These are phyloP conservation scores for Orthosia gothica DNA, from an alignment of 2,888 invertebrate genomes.

Conservation along the genomic window DNA sequence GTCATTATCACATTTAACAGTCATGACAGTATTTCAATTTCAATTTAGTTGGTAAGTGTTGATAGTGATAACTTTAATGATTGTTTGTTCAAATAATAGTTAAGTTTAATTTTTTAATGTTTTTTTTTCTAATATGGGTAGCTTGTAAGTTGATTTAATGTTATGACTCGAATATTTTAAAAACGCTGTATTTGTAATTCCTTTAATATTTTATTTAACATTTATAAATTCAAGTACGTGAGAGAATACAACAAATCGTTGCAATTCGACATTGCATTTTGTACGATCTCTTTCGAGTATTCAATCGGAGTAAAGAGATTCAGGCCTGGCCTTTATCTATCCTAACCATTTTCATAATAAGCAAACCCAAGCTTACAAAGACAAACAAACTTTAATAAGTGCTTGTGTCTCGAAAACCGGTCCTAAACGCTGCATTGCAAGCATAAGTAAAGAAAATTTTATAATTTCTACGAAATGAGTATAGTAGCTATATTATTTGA, in stretches of 20 bases:
- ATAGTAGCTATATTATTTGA: conserved; percentile 15
- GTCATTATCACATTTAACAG: no score
- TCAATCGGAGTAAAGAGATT: neutral
- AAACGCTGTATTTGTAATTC: conserved; percentile 16
- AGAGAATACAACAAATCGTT: neutral
- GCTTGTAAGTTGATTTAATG: conserved; percentile 42
- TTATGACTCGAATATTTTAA: conserved; percentile 43
- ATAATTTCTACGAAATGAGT: conserved; percentile 4
- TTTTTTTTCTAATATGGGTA: conserved; percentile 25
- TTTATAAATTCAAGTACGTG: conserved; percentile 15
- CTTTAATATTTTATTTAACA: conserved; percentile 12
- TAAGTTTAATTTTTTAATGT: conserved; percentile 48
- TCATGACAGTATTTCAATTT: conserved; percentile 34
- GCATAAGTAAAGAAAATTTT: neutral
- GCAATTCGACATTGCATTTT: conserved; percentile 15
- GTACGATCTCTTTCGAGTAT: conserved; percentile 4
- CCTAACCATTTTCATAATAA: neutral
- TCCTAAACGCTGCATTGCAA: neutral
- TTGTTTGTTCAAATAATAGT: conserved; percentile 40
- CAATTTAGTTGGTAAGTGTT: conserved; percentile 54
- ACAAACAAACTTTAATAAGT: neutral
- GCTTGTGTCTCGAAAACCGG: neutral
- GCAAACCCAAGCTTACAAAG: neutral
- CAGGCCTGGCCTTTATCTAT: no score
- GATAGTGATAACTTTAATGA: conserved; percentile 31